phyloP scores from a whole-genome alignment of 1,140 invertebrate species.

The Philopotamus ludificatus region DNA sequence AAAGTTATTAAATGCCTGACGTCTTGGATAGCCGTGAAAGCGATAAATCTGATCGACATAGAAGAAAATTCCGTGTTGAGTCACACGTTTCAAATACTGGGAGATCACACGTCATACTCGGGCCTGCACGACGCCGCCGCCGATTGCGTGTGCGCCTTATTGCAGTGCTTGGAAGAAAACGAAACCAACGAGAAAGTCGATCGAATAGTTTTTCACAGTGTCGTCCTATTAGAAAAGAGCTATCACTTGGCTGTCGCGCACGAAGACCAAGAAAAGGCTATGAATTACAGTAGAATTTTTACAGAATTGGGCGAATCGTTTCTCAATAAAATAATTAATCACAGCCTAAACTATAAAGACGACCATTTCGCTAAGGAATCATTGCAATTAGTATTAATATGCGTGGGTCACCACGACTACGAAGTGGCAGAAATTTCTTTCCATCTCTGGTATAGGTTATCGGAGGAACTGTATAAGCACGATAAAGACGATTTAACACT shows the following conservation, averaged over 20 bases:
- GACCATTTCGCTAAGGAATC: slow-evolving; percentile 82
- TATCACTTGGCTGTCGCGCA: slow-evolving; percentile 90
- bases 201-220: slow-evolving; percentile 75
- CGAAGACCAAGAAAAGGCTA: slow-evolving; percentile 88
- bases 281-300: slow-evolving; percentile 93
- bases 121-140: slow-evolving; percentile 86
- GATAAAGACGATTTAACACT: slow-evolving; percentile 76
- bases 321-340: slow-evolving; percentile 76
- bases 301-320: slow-evolving; percentile 92
- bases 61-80: slow-evolving; percentile 67
- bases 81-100: slow-evolving; percentile 68
- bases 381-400: slow-evolving; percentile 85
- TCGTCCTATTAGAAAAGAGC: slow-evolving; percentile 77
- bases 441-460: slow-evolving; percentile 94
- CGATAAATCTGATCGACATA: slow-evolving; percentile 65
- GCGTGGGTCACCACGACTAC: slow-evolving; percentile 96
- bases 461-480: slow-evolving; percentile 89
- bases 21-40: slow-evolving; percentile 74
- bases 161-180: slow-evolving; percentile 76
- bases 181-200: slow-evolving; percentile 67
- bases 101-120: slow-evolving; percentile 63
- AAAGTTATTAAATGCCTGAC: slow-evolving; percentile 76
- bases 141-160: slow-evolving; percentile 85
- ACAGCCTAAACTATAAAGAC: slow-evolving; percentile 52
- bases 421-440: slow-evolving; percentile 98